Conservation (phyloP, 1,140 invertebrate species). For the Berghia stephanieae region DNA sequence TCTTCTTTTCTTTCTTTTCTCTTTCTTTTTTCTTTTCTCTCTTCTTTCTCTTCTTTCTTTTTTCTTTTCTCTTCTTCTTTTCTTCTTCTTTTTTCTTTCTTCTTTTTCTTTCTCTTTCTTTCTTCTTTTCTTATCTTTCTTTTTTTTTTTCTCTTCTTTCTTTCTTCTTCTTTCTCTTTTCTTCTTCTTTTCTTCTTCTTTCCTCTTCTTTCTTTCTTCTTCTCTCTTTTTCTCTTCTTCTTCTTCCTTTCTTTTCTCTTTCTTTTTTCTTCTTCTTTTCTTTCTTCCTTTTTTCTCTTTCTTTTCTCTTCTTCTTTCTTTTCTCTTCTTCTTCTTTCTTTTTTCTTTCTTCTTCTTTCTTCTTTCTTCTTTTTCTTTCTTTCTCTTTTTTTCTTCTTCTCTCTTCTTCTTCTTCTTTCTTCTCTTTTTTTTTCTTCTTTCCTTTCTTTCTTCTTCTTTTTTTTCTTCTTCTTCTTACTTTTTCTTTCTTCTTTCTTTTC, state of each 20-base stretch:
- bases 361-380: background rate
- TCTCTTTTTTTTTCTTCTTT: constrained; percentile 17
- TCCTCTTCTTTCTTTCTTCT: background rate
- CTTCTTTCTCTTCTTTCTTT: background rate
- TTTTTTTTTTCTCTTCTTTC: background rate
- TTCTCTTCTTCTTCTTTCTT: background rate
- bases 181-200: background rate
- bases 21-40: background rate
- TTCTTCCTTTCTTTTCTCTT: constrained; percentile 4
- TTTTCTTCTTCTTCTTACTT: constrained; percentile 8
- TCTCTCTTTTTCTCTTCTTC: background rate
- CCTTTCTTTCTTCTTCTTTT: background rate
- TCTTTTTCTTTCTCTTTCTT: background rate
- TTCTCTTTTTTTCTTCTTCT: background rate
- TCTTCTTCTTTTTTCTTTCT: background rate
- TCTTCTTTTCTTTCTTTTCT: background rate
- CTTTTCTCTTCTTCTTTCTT: background rate
- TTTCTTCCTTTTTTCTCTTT: background rate
- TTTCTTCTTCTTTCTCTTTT: background rate
- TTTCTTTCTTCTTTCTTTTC: background rate
- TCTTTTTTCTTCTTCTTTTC: background rate
- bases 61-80: background rate
- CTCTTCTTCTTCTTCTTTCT: background rate
- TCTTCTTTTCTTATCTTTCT: background rate
- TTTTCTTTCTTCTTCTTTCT: background rate